A percentile compares a stretch with the other conserved stretches of the same genome.
phyloP scores from a whole-genome alignment of 2,113 vertebrate species.

The Nannospalax galili region DNA sequence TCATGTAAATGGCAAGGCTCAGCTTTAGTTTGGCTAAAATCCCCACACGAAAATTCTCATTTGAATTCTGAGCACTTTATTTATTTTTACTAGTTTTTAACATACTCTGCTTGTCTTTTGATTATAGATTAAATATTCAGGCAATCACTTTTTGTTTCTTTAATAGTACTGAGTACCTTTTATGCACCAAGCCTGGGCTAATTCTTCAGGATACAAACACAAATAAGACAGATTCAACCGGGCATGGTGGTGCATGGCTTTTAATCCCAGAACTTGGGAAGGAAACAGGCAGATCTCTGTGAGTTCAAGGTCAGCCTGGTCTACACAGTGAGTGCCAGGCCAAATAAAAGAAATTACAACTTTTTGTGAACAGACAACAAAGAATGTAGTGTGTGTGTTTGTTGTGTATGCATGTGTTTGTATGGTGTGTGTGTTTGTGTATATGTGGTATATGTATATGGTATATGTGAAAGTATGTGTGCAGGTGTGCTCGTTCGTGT shows the following conservation, averaged over 20 bases:
- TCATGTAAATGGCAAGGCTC: not conserved
- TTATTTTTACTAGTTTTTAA: constrained; percentile 24
- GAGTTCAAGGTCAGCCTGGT: too few relatives aligned
- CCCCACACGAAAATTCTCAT: not conserved
- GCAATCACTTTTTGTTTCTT: not conserved
- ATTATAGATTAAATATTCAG: not conserved
- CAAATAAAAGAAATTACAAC: not conserved
- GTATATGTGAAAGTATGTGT: too few relatives aligned
- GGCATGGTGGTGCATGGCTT: too few relatives aligned
- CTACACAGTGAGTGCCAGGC: too few relatives aligned
- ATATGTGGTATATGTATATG: too few relatives aligned
- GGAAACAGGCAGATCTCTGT: too few relatives aligned
- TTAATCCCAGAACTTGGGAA: too few relatives aligned
- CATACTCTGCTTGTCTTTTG: not conserved
- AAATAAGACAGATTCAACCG: not conserved
- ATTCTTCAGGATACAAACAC: not conserved
- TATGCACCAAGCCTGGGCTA: not conserved
- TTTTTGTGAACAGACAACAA: not conserved
- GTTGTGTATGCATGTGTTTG: too few relatives aligned
- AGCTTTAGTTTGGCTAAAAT: not conserved
- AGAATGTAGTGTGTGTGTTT: too few relatives aligned
- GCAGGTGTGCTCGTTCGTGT: too few relatives aligned
- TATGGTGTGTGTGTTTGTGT: too few relatives aligned
- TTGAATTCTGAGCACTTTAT: not conserved
- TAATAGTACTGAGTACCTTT: not conserved